phyloP scores from a whole-genome alignment of 1,140 invertebrate genomes.

The Heliconius nattereri region DNA sequence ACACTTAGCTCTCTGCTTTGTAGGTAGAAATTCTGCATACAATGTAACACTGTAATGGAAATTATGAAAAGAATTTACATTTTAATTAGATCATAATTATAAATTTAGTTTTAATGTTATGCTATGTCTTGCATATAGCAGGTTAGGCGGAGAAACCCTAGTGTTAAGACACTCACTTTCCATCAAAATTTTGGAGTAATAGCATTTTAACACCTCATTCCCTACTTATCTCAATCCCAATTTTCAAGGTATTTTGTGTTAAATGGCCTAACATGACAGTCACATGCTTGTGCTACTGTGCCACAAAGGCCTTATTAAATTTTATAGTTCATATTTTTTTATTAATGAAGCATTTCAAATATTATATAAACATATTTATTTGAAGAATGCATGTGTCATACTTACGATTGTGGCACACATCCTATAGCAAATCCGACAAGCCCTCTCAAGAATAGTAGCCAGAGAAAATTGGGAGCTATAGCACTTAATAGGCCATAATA shows the following conservation, averaged over 20 bases:
- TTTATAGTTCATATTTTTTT: no score
- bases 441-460: slow-evolving; percentile 94
- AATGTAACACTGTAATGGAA: slow-evolving; percentile 91
- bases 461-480: slow-evolving; percentile 94
- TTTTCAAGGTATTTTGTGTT: no score
- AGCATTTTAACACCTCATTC: no score
- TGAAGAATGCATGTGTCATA: slow-evolving; percentile 46
- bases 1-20: slow-evolving; percentile 96
- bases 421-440: slow-evolving; percentile 98
- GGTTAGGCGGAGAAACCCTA: no score
- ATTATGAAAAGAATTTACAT: slow-evolving; percentile 2
- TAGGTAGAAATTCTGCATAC: slow-evolving; percentile 97
- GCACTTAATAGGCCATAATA: slow-evolving; percentile 95
- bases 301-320: no score
- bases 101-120: background rate
- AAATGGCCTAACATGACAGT: no score
- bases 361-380: background rate
- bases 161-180: no score
- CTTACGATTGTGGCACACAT: slow-evolving; percentile 98
- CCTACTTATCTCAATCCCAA: no score
- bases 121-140: no score
- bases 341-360: no score
- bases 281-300: no score
- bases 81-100: background rate
- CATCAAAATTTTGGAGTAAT: no score